Evolutionary conservation across 2,113 vertebrate species (phyloP).

Genomic region (Okapia johnstoni): DNA sequence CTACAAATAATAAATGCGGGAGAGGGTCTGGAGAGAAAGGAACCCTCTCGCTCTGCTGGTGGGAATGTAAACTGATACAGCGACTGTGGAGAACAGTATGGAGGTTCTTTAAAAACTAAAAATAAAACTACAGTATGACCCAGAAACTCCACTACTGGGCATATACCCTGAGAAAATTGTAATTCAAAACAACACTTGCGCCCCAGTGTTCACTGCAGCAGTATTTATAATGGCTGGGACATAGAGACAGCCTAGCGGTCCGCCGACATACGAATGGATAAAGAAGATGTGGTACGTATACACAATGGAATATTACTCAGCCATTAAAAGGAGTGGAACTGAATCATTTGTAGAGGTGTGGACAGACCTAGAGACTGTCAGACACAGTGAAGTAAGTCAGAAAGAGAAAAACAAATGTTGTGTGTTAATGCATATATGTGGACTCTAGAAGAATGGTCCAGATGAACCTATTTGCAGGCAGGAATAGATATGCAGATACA

Average conservation of each 20-base stretch:
- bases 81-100: background rate
- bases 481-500: background rate
- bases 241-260: background rate
- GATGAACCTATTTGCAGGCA: background rate
- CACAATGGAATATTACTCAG: background rate
- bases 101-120: background rate
- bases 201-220: accelerated
- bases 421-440: background rate
- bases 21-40: background rate
- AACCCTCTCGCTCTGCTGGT: background rate
- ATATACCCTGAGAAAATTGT: background rate
- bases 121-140: background rate
- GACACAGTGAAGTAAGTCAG: background rate
- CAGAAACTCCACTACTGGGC: background rate
- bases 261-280: accelerated
- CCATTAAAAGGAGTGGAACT: background rate
- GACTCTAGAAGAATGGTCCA: background rate
- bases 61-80: background rate
- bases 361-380: background rate
- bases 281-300: background rate
- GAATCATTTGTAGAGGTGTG: background rate
- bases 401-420: background rate
- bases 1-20: background rate
- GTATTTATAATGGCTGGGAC: accelerated
- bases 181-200: background rate